phyloP scores from a whole-genome alignment of 2,888 invertebrate genomes.

The Hofmannophila pseudospretella region DNA sequence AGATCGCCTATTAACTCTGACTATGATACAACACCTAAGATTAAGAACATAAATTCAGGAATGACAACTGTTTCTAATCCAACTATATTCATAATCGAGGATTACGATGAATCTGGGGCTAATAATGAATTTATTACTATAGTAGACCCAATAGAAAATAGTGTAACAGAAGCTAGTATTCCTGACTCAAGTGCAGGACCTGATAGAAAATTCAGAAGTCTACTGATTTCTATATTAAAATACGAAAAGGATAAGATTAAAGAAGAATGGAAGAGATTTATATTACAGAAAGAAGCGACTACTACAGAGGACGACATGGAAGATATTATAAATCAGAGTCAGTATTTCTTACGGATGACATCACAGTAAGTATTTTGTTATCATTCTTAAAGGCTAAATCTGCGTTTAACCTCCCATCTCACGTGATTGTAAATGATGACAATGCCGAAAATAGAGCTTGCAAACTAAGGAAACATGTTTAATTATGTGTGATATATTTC shows the following conservation, averaged over 20 bases:
- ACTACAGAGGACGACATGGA: not conserved
- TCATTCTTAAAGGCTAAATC: too few species aligned
- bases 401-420: too few species aligned
- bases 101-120: constrained; percentile 12
- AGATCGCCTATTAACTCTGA: not conserved
- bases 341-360: not conserved
- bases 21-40: too few species aligned
- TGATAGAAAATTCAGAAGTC: constrained; percentile 14
- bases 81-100: constrained; percentile 30
- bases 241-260: constrained; percentile 32
- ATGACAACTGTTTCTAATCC: constrained; percentile 18
- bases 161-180: not conserved
- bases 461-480: too few species aligned
- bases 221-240: constrained; percentile 36
- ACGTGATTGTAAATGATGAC: too few species aligned
- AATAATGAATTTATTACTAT: not conserved
- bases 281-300: not conserved
- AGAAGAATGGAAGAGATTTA: constrained; percentile 15
- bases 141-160: not conserved
- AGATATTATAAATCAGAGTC: not conserved
- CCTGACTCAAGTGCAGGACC: not conserved
- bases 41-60: not conserved
- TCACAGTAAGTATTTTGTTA: not conserved
- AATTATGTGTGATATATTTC: too few species aligned
- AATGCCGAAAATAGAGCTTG: too few species aligned